Evolutionary conservation across 2,888 invertebrate species (phyloP).

Genomic region (Andrena fulva): DNA sequence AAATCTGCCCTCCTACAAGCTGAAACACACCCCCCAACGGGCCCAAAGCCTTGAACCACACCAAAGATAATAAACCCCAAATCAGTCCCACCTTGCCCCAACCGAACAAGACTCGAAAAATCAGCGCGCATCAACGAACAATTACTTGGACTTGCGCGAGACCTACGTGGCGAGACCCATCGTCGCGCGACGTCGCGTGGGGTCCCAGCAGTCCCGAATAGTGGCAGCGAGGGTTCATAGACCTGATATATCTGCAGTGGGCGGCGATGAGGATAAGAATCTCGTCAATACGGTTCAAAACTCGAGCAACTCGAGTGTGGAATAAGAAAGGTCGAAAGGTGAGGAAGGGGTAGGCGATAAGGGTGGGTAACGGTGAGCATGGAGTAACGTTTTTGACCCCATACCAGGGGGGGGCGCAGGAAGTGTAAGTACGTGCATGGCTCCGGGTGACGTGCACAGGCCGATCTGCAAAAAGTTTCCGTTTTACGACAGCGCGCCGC

Average conservation of each 20-base stretch:
- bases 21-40: no score
- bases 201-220: no score
- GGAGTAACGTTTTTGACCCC: constrained; percentile 51
- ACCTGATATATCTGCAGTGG: not conserved
- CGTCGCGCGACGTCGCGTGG: not conserved
- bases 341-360: not conserved
- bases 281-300: constrained; percentile 10
- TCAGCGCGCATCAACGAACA: no score
- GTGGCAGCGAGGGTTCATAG: not conserved
- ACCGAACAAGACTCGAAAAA: no score
- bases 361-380: constrained; percentile 22
- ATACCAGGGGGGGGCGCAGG: constrained; percentile 32
- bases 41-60: no score
- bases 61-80: no score
- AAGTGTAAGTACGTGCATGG: constrained; percentile 34
- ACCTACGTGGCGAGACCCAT: not conserved
- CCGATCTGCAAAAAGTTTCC: constrained; percentile 63
- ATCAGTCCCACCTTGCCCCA: no score
- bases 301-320: constrained; percentile 22
- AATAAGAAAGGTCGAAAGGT: constrained; percentile 23
- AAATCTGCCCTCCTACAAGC: no score
- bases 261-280: constrained; percentile 20
- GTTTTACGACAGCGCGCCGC: constrained; percentile 69
- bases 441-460: constrained; percentile 49
- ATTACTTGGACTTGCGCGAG: no score